Percentiles rank a stretch among this genome's conserved stretches.
These are phyloP conservation scores for Lichenostomus cassidix DNA, from an alignment of 2,113 vertebrate species.

Conservation along the genomic window DNA sequence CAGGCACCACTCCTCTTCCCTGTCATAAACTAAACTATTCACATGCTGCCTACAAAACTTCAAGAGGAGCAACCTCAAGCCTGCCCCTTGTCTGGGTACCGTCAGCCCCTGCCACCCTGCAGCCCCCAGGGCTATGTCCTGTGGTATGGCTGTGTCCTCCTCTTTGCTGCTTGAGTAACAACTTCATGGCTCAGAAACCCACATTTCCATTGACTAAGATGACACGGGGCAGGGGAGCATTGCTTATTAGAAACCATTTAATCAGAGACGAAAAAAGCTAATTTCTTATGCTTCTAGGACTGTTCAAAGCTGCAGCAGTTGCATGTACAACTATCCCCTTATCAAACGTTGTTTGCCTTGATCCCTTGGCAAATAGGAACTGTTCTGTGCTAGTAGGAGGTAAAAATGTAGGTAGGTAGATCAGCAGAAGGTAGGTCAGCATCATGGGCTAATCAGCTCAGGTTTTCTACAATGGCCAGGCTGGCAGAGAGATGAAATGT, in stretches of 20 bases:
- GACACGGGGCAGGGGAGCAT: fast-evolving
- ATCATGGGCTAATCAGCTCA: not conserved
- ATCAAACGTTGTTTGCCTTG: not conserved
- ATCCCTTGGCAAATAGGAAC: not conserved
- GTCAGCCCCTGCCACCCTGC: not conserved
- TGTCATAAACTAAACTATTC: not conserved
- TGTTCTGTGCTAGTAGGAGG: not conserved
- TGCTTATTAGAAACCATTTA: not conserved
- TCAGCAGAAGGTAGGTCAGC: not conserved
- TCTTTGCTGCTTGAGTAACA: not conserved
- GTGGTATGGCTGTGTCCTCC: too few species aligned
- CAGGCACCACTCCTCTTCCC: not conserved
- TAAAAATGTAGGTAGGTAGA: not conserved
- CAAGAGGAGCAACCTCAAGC: not conserved
- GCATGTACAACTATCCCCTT: not conserved
- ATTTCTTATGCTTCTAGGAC: not conserved
- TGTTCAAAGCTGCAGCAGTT: not conserved
- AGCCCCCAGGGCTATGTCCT: not conserved
- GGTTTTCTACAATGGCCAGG: not conserved
- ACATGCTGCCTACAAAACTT: not conserved
- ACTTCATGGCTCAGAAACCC: not conserved
- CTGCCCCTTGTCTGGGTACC: not conserved
- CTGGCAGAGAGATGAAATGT: not conserved
- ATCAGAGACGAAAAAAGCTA: not conserved
- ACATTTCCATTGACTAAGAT: not conserved